Evolutionary conservation across 2,888 invertebrate species (phyloP).

Genomic region (Trichacis sp.): DNA sequence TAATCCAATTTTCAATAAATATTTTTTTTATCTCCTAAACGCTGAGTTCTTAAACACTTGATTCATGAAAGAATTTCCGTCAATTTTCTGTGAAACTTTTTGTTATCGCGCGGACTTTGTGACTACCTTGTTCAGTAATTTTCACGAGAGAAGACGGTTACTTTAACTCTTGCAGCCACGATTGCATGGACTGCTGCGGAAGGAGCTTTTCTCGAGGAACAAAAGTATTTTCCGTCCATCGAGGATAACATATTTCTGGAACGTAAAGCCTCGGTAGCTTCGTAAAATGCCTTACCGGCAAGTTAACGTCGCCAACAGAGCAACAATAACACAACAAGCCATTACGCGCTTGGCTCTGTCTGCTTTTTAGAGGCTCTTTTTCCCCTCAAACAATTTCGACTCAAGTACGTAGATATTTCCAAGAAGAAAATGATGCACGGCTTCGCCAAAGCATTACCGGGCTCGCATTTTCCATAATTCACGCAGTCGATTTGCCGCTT

Average conservation of each 20-base stretch:
- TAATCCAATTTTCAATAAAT: too few relatives aligned
- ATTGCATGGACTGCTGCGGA: conserved; percentile 1
- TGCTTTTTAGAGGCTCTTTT: conserved; percentile 22
- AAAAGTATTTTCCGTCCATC: conserved; percentile 21
- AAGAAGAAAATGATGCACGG: conserved; percentile 28
- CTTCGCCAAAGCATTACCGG: conserved; percentile 14
- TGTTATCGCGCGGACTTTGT: too few relatives aligned
- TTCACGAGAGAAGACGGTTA: not conserved
- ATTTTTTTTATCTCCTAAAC: too few relatives aligned
- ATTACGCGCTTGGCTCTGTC: conserved; percentile 32
- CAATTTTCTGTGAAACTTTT: too few relatives aligned
- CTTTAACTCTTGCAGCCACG: not conserved
- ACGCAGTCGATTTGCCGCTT: conserved; percentile 34
- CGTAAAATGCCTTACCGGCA: conserved; percentile 20
- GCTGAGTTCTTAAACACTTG: too few relatives aligned
- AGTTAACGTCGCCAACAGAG: conserved; percentile 30
- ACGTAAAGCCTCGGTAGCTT: conserved; percentile 12
- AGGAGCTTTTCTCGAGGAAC: conserved; percentile 27
- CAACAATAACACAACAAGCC: conserved; percentile 40
- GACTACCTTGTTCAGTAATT: too few relatives aligned
- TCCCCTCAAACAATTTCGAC: conserved; percentile 28
- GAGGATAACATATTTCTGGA: conserved; percentile 36
- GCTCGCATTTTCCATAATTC: conserved; percentile 30
- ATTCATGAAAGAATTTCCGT: too few relatives aligned
- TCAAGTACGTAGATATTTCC: conserved; percentile 21